phyloP scores from a whole-genome alignment of 2,113 vertebrate species.

The Pseudopodoces humilis region DNA sequence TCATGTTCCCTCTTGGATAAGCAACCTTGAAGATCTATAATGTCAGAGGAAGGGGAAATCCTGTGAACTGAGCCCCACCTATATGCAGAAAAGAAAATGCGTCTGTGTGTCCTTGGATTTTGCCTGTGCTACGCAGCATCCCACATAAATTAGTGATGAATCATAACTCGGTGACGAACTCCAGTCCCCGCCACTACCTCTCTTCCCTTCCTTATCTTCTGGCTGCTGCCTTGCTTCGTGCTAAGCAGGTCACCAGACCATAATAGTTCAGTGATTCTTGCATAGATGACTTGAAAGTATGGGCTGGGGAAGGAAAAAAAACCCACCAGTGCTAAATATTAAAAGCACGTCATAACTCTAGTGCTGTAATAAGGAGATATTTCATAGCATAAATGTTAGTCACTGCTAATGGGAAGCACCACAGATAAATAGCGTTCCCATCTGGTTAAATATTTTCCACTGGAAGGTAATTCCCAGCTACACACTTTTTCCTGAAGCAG shows the following conservation, averaged over 20 bases:
- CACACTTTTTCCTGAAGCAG: background rate
- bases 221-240: conserved; percentile 6
- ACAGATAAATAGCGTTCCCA: background rate
- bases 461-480: background rate
- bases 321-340: background rate
- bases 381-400: background rate
- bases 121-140: background rate
- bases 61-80: conserved; percentile 38
- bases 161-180: background rate
- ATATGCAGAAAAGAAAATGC: background rate
- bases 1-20: fast-evolving
- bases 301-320: background rate
- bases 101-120: background rate
- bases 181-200: background rate
- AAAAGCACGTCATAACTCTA: background rate
- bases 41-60: conserved; percentile 34
- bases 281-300: background rate
- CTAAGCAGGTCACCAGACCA: background rate
- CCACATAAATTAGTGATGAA: conserved; percentile 29
- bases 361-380: background rate
- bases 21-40: background rate
- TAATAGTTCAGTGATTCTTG: background rate
- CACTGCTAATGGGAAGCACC: background rate
- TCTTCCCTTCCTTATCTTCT: conserved; percentile 39
- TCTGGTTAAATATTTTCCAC: background rate